Evolutionary conservation across 2,797 vertebrate species (phyloP).

Genomic region (Anolis apletophallus): DNA sequence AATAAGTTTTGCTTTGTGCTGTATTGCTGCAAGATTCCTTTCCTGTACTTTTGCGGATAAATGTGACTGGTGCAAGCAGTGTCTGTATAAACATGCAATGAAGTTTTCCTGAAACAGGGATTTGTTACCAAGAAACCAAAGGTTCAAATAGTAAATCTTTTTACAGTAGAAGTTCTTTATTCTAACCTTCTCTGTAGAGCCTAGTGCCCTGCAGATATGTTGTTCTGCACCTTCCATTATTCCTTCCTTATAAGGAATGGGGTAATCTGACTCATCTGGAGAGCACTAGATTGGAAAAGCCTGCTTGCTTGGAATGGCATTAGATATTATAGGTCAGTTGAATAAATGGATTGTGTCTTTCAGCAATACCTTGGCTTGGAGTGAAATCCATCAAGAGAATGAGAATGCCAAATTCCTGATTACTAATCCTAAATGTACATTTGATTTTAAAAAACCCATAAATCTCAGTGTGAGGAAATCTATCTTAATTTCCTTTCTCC

Average conservation of each 20-base stretch:
- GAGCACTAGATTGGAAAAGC: no score
- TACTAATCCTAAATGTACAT: background rate
- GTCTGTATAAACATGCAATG: background rate
- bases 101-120: conserved; percentile 14
- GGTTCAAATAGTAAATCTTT: background rate
- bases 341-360: background rate
- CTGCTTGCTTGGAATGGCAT: background rate
- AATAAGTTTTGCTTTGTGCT: conserved; percentile 23
- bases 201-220: no score
- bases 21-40: background rate
- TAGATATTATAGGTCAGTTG: background rate
- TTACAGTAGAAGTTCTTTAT: background rate
- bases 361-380: background rate
- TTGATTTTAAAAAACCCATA: background rate
- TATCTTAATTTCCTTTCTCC: background rate
- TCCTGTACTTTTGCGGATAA: background rate
- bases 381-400: background rate
- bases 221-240: no score
- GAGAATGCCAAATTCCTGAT: background rate
- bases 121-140: conserved; percentile 1
- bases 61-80: background rate
- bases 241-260: no score
- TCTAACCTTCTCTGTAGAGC: no score
- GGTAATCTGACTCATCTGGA: no score
- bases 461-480: background rate